phyloP scores from a whole-genome alignment of 2,113 vertebrate species.

The Mustela lutreola region DNA sequence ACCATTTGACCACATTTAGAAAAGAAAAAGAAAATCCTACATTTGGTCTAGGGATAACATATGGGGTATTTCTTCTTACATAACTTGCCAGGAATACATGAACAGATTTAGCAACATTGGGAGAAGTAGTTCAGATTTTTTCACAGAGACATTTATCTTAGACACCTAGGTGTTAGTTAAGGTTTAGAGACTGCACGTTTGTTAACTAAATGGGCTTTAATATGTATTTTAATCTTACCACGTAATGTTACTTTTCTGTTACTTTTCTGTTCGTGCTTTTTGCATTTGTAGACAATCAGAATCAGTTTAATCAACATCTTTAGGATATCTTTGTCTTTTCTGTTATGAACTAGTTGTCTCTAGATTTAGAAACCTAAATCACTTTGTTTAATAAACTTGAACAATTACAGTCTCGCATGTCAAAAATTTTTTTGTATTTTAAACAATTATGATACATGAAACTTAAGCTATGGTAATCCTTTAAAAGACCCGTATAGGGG shows the following conservation, averaged over 20 bases:
- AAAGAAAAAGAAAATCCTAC: not conserved
- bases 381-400: conserved; percentile 39
- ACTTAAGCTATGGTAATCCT: not conserved
- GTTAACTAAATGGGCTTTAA: not conserved
- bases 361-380: conserved; percentile 55
- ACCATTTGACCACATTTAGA: conserved; percentile 1
- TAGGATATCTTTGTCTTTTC: not conserved
- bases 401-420: not conserved
- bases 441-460: conserved; percentile 6
- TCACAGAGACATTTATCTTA: not conserved
- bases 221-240: conserved; percentile 23
- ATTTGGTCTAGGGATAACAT: conserved; percentile 16
- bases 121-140: conserved; percentile 13
- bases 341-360: conserved; percentile 17
- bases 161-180: not conserved
- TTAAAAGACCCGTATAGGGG: conserved; percentile 1
- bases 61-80: conserved; percentile 7
- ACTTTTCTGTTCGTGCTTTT: conserved; percentile 42
- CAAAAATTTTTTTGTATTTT: not conserved
- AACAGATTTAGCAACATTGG: not conserved
- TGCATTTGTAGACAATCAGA: not conserved
- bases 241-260: conserved; percentile 25
- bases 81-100: not conserved
- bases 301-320: conserved; percentile 12
- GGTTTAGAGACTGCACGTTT: not conserved